A percentile compares a stretch with the other conserved stretches of the same genome.
phyloP scores from a whole-genome alignment of 2,888 invertebrate genomes.

The Hyposoter dolosus region DNA sequence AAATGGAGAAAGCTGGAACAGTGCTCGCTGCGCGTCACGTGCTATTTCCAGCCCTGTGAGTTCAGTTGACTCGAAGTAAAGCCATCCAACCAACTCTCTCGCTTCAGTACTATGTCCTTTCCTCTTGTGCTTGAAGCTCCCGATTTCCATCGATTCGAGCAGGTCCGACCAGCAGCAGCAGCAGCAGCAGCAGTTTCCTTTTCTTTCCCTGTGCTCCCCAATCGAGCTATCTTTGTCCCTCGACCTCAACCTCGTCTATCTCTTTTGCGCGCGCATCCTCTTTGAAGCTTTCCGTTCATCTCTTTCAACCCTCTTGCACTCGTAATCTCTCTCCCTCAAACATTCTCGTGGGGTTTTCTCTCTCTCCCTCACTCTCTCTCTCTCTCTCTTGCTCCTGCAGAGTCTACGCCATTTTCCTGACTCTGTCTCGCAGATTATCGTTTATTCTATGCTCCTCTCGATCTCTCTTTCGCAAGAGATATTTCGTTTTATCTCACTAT shows the following conservation, averaged over 20 bases:
- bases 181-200: constrained; percentile 18
- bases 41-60: constrained; percentile 72
- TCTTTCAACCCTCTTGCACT: constrained; percentile 35
- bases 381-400: not conserved
- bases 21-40: constrained; percentile 61
- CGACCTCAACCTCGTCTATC: constrained; percentile 37
- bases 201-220: not conserved
- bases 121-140: constrained; percentile 58
- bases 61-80: constrained; percentile 66
- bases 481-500: constrained; percentile 43
- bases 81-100: constrained; percentile 58
- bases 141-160: constrained; percentile 73
- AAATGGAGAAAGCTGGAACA: constrained; percentile 59
- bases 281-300: constrained; percentile 37
- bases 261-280: constrained; percentile 36
- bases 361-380: constrained; percentile 5
- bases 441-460: not conserved
- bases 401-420: not conserved
- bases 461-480: constrained; percentile 1
- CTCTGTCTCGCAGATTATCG: constrained; percentile 4
- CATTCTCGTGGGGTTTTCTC: constrained; percentile 5
- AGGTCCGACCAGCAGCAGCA: constrained; percentile 52
- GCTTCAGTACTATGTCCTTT: constrained; percentile 34
- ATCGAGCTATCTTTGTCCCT: constrained; percentile 33
- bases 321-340: not conserved